phyloP scores from a whole-genome alignment of 2,797 vertebrate genomes.

The Pseudomugil tenellus region DNA sequence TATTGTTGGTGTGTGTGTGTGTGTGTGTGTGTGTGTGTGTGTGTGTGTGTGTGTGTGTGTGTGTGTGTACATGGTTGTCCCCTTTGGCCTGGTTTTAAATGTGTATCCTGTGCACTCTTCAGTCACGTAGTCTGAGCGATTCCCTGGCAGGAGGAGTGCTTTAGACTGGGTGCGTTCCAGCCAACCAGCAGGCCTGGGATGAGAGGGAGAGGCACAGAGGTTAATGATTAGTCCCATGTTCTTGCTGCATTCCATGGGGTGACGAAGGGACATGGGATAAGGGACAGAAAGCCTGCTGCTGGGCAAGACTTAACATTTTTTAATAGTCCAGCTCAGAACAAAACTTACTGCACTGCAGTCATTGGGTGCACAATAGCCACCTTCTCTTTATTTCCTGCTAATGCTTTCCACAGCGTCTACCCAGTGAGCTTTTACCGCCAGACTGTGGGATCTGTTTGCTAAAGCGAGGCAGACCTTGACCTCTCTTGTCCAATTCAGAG shows the following conservation, averaged over 20 bases:
- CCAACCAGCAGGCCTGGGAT: slow-evolving; percentile 70
- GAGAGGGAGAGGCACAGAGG: slow-evolving; percentile 74
- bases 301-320: slow-evolving; percentile 14
- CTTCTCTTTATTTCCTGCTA: slow-evolving; percentile 1
- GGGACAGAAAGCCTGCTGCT: slow-evolving; percentile 42
- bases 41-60: slow-evolving; percentile 32
- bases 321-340: slow-evolving; percentile 14
- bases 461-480: slow-evolving; percentile 53
- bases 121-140: slow-evolving; percentile 77
- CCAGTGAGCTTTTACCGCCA: slow-evolving; percentile 45
- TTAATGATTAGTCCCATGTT: slow-evolving; percentile 85
- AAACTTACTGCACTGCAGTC: background rate
- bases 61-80: slow-evolving; percentile 31
- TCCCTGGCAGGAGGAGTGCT: slow-evolving; percentile 75
- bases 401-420: slow-evolving; percentile 29
- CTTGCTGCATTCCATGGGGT: slow-evolving; percentile 71
- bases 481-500: slow-evolving; percentile 26
- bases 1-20: slow-evolving; percentile 28
- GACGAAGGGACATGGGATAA: slow-evolving; percentile 74
- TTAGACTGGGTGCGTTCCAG: slow-evolving; percentile 76
- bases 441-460: slow-evolving; percentile 48
- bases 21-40: slow-evolving; percentile 28
- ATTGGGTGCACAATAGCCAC: background rate
- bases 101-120: slow-evolving; percentile 44
- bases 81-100: slow-evolving; percentile 44